Evolutionary conservation across 2,113 vertebrate species (phyloP).

Genomic region (Scartelaos histophorus): DNA sequence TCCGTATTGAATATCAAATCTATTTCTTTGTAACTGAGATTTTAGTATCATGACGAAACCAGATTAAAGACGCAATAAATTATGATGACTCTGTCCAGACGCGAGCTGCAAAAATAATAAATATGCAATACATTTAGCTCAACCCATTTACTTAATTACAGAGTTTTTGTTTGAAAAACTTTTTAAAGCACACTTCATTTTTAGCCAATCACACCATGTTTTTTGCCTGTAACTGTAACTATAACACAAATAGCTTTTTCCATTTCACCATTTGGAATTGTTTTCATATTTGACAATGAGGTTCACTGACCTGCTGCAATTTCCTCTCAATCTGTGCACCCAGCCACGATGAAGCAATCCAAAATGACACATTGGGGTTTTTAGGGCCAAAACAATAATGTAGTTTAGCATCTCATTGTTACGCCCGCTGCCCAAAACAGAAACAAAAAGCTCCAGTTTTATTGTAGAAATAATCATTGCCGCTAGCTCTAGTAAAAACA

Average conservation of each 20-base stretch:
- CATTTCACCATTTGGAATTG: constrained; percentile 36
- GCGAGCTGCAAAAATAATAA: background rate
- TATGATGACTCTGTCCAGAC: background rate
- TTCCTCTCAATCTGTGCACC: constrained; percentile 56
- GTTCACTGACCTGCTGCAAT: constrained; percentile 50
- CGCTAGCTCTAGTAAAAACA: constrained; percentile 46
- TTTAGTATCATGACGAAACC: too few relatives aligned
- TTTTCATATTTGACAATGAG: constrained; percentile 49
- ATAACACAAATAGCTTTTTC: constrained; percentile 40
- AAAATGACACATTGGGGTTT: constrained; percentile 33
- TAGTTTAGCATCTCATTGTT: constrained; percentile 56
- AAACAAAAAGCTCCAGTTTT: constrained; percentile 54
- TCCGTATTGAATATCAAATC: too few relatives aligned
- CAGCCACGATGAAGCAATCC: constrained; percentile 53
- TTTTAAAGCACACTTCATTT: constrained; percentile 1
- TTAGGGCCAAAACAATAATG: constrained; percentile 40
- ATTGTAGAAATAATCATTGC: constrained; percentile 50
- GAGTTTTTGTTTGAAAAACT: background rate
- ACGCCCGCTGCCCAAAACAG: constrained; percentile 30
- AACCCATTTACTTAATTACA: background rate
- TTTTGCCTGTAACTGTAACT: constrained; percentile 28
- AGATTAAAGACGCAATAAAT: background rate
- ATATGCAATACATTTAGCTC: background rate
- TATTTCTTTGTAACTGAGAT: too few relatives aligned
- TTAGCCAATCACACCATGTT: constrained; percentile 14